Percentiles rank a stretch among this genome's conserved stretches.
These are phyloP conservation scores for Amorpha juglandis DNA, from an alignment of 2,888 invertebrate genomes.

Conservation along the genomic window DNA sequence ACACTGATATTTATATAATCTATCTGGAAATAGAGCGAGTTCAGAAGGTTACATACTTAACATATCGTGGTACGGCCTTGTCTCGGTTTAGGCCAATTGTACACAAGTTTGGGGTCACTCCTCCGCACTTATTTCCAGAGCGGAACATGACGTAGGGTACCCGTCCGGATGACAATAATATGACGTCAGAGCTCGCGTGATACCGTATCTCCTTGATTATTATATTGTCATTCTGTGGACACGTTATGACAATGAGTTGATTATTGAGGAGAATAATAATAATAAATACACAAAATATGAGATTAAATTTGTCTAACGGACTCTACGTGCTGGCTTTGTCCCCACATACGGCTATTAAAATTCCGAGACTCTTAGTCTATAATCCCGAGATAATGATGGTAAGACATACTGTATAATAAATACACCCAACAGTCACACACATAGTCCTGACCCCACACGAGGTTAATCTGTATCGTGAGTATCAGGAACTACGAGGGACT, in stretches of 20 bases:
- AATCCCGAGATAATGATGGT: too few relatives aligned
- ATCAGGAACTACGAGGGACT: too few relatives aligned
- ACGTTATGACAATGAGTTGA: too few relatives aligned
- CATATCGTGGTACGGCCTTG: neutral
- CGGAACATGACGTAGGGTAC: neutral
- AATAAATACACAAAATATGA: too few relatives aligned
- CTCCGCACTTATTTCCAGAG: conserved; percentile 15
- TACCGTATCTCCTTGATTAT: neutral
- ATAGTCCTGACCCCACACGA: too few relatives aligned
- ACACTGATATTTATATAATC: neutral
- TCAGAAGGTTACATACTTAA: neutral
- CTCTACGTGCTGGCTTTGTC: too few relatives aligned
- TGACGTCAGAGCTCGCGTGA: neutral
- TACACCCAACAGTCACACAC: too few relatives aligned
- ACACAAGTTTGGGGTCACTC: conserved; percentile 8
- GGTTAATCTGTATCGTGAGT: too few relatives aligned
- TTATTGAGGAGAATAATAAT: neutral
- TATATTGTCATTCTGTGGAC: neutral
- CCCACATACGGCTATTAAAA: too few relatives aligned
- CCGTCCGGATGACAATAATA: neutral
- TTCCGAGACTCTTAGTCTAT: too few relatives aligned
- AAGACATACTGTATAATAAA: too few relatives aligned
- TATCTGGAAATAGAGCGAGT: neutral
- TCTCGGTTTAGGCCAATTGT: conserved; percentile 2
- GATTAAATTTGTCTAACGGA: too few relatives aligned